phyloP scores from a whole-genome alignment of 2,888 invertebrate species.

The Opisthograptis luteolata region DNA sequence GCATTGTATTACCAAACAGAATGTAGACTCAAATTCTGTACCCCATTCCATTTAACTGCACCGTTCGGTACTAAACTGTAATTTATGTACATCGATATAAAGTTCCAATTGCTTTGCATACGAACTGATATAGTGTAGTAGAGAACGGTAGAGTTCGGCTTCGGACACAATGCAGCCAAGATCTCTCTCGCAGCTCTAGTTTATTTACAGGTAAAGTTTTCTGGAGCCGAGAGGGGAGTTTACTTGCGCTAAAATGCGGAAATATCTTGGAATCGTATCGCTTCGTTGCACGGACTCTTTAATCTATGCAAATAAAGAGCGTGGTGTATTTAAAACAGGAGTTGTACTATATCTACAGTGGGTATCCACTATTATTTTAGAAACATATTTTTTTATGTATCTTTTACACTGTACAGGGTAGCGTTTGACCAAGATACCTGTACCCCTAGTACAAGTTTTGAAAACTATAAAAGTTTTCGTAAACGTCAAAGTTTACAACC shows the following conservation, averaged over 20 bases:
- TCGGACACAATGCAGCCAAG: conserved; percentile 38
- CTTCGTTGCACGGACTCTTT: conserved; percentile 21
- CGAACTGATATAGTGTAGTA: conserved; percentile 27
- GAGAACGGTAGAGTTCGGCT: conserved; percentile 20
- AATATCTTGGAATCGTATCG: neutral
- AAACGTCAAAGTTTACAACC: no score
- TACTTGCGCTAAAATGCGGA: conserved; percentile 15
- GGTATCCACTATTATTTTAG: no score
- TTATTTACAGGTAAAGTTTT: conserved; percentile 37
- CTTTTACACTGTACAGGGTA: no score
- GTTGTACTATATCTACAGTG: no score
- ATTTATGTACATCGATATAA: conserved; percentile 36
- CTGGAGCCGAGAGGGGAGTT: conserved; percentile 19
- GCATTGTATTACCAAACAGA: conserved; percentile 35
- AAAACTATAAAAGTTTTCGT: no score
- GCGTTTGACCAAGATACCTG: no score
- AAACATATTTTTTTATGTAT: no score
- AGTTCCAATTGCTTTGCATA: conserved; percentile 40
- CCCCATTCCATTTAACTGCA: conserved; percentile 29
- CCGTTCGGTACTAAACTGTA: conserved; percentile 28
- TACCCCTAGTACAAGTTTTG: no score
- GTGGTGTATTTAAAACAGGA: conserved; percentile 27
- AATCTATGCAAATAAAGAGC: conserved; percentile 29
- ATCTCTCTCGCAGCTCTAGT: conserved; percentile 28
- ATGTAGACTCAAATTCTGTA: conserved; percentile 37